These are phyloP conservation scores for Petrosia ficiformis DNA, from an alignment of 37 sponge, comb jelly and placozoan species.

Conservation along the genomic window DNA sequence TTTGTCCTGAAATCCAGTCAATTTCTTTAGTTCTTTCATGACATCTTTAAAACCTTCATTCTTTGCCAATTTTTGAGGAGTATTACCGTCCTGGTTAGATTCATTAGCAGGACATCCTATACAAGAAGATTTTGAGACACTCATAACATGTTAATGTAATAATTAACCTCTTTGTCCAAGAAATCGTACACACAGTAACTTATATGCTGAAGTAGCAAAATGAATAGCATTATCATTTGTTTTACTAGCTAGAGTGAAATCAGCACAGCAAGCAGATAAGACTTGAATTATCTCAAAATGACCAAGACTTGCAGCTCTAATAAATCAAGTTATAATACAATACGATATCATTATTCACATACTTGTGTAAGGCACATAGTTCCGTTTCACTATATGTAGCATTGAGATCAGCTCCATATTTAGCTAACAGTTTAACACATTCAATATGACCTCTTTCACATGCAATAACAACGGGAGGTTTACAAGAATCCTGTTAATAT, in stretches of 20 bases:
- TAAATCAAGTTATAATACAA: neutral
- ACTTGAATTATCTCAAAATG: slow-evolving; percentile 70
- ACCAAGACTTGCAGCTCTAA: slow-evolving; percentile 68
- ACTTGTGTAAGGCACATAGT: slow-evolving; percentile 70
- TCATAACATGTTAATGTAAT: neutral
- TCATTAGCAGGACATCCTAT: slow-evolving; percentile 81
- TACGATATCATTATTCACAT: neutral
- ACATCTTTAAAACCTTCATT: slow-evolving; percentile 67
- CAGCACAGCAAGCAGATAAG: slow-evolving; percentile 82
- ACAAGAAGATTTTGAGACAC: neutral
- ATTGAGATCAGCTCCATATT: slow-evolving; percentile 47
- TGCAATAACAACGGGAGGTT: slow-evolving; percentile 73
- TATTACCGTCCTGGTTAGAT: slow-evolving; percentile 44
- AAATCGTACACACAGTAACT: slow-evolving; percentile 56
- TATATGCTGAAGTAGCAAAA: slow-evolving; percentile 46
- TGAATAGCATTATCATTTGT: slow-evolving; percentile 69
- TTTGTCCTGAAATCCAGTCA: slow-evolving; percentile 73
- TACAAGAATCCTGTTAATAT: slow-evolving; percentile 19
- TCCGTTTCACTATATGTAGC: slow-evolving; percentile 29
- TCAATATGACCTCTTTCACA: slow-evolving; percentile 63
- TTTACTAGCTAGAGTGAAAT: slow-evolving; percentile 46
- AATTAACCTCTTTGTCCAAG: slow-evolving; percentile 79
- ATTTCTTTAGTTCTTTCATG: slow-evolving; percentile 87
- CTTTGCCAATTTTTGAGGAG: slow-evolving; percentile 85
- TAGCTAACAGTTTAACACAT: slow-evolving; percentile 65